These are phyloP conservation scores for Acomys russatus DNA, from an alignment of 2,797 vertebrate species.

Conservation along the genomic window DNA sequence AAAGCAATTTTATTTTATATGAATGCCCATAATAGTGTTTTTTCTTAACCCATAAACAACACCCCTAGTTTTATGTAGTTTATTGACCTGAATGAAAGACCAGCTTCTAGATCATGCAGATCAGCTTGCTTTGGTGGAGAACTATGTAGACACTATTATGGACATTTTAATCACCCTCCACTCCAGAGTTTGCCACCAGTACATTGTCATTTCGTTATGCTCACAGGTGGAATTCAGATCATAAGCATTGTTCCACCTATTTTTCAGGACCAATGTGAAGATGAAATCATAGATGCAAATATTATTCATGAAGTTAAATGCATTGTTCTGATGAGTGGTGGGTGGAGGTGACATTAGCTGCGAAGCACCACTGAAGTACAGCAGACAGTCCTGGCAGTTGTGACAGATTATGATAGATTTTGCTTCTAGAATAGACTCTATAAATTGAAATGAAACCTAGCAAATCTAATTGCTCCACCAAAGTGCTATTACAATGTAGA, in stretches of 20 bases:
- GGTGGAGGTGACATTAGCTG: conserved; percentile 4
- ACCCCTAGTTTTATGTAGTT: conserved; percentile 41
- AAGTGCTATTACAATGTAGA: conserved; percentile 41
- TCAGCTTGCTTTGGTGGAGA: conserved; percentile 8
- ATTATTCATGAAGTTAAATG: conserved; percentile 53
- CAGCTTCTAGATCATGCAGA: conserved; percentile 41
- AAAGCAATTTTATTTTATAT: conserved; percentile 75
- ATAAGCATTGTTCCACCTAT: background rate
- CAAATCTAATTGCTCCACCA: conserved; percentile 51
- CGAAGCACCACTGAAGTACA: conserved; percentile 15
- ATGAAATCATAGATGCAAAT: conserved; percentile 24
- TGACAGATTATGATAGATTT: conserved; percentile 43
- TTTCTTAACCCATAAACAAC: conserved; percentile 62
- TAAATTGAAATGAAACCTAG: conserved; percentile 53
- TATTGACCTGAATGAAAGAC: conserved; percentile 57
- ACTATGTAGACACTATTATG: background rate
- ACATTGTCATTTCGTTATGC: conserved; percentile 19
- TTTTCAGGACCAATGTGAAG: conserved; percentile 17
- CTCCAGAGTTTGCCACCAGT: background rate
- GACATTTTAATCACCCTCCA: background rate
- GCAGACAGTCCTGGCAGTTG: conserved; percentile 56
- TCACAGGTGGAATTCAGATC: conserved; percentile 12
- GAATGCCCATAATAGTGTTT: conserved; percentile 64
- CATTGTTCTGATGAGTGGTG: conserved; percentile 39
- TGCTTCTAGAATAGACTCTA: conserved; percentile 56